Evolutionary conservation across 2,797 vertebrate genomes (phyloP).

Genomic region (Microhierax caerulescens): DNA sequence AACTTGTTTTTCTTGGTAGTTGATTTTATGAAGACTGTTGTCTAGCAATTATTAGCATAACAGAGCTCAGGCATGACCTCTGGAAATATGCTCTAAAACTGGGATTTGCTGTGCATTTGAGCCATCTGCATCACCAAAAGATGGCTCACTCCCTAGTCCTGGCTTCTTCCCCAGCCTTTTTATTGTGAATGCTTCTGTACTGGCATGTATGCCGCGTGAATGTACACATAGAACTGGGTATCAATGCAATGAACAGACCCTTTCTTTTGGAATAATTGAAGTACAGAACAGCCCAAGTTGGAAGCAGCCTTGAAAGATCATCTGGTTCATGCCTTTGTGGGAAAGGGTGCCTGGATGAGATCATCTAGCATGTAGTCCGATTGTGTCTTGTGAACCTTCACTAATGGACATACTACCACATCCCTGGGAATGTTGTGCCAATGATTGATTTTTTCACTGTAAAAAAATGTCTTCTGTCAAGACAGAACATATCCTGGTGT

Average conservation of each 20-base stretch:
- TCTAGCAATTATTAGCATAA: background rate
- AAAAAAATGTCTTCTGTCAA: background rate
- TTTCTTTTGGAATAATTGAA: background rate
- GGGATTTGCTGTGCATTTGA: background rate
- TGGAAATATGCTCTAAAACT: background rate
- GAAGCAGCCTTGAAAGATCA: background rate
- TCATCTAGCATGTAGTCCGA: accelerated
- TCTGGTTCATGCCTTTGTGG: background rate
- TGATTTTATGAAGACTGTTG: background rate
- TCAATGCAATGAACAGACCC: accelerated
- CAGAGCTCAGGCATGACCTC: background rate
- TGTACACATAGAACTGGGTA: accelerated
- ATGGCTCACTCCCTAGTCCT: accelerated
- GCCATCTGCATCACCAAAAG: background rate
- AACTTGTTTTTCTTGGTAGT: background rate
- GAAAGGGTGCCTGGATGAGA: background rate
- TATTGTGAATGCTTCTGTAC: background rate
- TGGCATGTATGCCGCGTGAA: accelerated
- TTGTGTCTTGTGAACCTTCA: background rate
- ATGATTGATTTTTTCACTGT: background rate
- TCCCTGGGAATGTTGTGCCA: background rate
- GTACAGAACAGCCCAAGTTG: background rate
- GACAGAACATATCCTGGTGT: background rate
- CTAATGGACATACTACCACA: accelerated
- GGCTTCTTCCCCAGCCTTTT: background rate